A percentile compares a stretch with the other conserved stretches of the same genome.
Evolutionary conservation across 2,113 vertebrate species (phyloP).

Genomic region (Paramormyrops kingsleyae): DNA sequence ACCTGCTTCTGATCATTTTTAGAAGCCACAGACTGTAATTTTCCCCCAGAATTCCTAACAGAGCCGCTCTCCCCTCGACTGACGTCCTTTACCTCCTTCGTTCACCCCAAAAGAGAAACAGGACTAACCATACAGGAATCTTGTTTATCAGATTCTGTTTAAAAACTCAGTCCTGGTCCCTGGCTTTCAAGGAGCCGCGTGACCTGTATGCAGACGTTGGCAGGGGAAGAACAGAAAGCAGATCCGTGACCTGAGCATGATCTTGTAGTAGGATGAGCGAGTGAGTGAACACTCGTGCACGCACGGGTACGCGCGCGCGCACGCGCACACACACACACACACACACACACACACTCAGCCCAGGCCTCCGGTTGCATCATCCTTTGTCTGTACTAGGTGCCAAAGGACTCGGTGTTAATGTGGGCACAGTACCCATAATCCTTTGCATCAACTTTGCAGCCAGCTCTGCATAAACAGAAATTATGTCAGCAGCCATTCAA

Average conservation of each 20-base stretch:
- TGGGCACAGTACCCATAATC: slow-evolving; percentile 13
- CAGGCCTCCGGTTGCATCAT: slow-evolving; percentile 25
- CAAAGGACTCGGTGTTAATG: neutral
- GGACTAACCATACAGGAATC: neutral
- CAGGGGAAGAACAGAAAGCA: neutral
- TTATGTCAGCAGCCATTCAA: slow-evolving; percentile 27
- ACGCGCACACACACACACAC: neutral
- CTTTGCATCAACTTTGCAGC: slow-evolving; percentile 29
- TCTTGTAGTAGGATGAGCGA: slow-evolving; percentile 13
- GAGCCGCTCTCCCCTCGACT: neutral
- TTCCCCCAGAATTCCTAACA: neutral
- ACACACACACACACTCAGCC: neutral
- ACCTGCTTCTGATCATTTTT: slow-evolving; percentile 7
- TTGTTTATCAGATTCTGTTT: slow-evolving; percentile 8
- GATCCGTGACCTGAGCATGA: slow-evolving; percentile 3
- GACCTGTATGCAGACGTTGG: neutral
- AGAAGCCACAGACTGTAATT: neutral
- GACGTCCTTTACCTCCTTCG: neutral
- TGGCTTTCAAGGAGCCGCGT: neutral
- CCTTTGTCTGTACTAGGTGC: slow-evolving; percentile 24
- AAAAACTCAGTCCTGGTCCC: neutral
- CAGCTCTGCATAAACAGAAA: slow-evolving; percentile 35
- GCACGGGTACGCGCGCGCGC: too few species aligned
- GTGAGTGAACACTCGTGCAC: neutral
- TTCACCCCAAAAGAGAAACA: neutral